Conservation (phyloP, 2,888 invertebrate genomes). For the Amaurobius ferox region DNA sequence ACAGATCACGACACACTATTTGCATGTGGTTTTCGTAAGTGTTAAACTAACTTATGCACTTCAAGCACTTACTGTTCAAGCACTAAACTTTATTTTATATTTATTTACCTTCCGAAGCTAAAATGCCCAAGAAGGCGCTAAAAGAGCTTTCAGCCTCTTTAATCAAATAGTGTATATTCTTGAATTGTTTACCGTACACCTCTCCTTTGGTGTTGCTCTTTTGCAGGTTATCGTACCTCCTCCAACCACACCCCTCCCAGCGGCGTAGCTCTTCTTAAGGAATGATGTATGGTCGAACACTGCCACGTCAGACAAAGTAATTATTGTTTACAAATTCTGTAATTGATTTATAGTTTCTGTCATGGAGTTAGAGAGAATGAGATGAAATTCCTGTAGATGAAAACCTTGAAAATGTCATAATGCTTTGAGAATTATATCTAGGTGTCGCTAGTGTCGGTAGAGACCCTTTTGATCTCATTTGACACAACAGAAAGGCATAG, state of each 20-base stretch:
- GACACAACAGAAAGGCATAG: too few relatives aligned
- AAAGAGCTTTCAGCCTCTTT: background rate
- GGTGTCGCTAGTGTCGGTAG: too few relatives aligned
- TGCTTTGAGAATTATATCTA: too few relatives aligned
- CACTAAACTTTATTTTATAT: too few relatives aligned
- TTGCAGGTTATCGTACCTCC: slow-evolving; percentile 54
- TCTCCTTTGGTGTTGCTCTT: background rate
- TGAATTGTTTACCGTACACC: background rate
- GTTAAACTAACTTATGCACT: background rate
- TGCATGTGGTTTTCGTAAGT: background rate
- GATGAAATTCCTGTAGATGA: too few relatives aligned
- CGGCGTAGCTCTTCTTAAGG: slow-evolving; percentile 26
- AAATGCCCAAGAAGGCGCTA: too few relatives aligned
- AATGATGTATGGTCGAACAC: slow-evolving; percentile 53
- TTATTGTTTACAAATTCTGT: background rate
- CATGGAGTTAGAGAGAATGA: too few relatives aligned
- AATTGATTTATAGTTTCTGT: background rate
- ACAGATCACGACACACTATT: background rate
- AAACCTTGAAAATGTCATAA: too few relatives aligned
- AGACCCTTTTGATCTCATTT: too few relatives aligned
- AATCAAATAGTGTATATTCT: background rate
- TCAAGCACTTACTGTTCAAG: background rate
- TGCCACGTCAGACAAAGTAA: slow-evolving; percentile 49
- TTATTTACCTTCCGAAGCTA: too few relatives aligned
- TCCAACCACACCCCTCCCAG: slow-evolving; percentile 50